Evolutionary conservation across 2,888 invertebrate genomes (phyloP).

Genomic region (Pseudococcus longispinus): DNA sequence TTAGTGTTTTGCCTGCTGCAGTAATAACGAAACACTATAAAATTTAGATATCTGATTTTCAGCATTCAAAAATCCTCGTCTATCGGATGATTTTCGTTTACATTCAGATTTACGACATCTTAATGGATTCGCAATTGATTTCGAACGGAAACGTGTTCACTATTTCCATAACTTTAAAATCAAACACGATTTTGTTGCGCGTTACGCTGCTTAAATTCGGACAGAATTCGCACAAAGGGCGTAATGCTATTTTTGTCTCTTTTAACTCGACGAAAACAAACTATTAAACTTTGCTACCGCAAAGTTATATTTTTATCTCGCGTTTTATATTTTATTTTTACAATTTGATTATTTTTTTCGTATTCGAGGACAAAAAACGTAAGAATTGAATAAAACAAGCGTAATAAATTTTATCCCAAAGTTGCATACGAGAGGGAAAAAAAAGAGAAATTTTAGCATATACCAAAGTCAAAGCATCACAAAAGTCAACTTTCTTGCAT

Average conservation of each 20-base stretch:
- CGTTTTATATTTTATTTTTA: background rate
- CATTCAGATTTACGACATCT: background rate
- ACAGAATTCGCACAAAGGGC: background rate
- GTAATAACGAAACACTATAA: background rate
- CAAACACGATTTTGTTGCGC: background rate
- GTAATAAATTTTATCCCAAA: background rate
- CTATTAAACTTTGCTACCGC: background rate
- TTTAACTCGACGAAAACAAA: background rate
- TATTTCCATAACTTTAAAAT: background rate
- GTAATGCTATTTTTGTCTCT: background rate
- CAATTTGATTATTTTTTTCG: background rate
- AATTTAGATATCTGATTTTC: background rate
- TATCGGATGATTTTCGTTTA: background rate
- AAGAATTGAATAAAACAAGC: slow-evolving; percentile 11
- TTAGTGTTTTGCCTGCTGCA: background rate
- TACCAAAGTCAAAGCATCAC: background rate
- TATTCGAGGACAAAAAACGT: background rate
- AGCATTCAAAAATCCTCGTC: background rate
- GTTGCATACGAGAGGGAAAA: background rate
- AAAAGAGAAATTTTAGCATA: background rate
- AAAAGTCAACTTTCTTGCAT: background rate
- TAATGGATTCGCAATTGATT: slow-evolving; percentile 23
- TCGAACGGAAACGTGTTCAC: background rate
- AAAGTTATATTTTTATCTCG: background rate
- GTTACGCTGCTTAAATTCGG: background rate